Base-by-base conservation (phyloP, 2,888 invertebrate genomes). In the Eupsilia transversa region DNA sequence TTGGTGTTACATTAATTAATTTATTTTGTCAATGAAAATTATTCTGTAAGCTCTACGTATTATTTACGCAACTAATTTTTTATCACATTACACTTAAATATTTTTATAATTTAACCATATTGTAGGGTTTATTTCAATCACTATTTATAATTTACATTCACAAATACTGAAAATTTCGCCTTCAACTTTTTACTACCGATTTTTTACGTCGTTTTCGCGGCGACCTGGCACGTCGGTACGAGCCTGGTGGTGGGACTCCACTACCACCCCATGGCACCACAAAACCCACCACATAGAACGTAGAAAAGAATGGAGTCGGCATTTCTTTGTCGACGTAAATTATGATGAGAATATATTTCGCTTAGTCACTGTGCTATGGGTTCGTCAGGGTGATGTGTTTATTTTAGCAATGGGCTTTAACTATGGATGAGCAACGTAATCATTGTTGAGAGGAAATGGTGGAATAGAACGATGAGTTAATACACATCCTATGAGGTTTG, bases 161-260 rank as follows among this genome's bases (percentile, higher is more conserved):
- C 57, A 27, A 33, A 41, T n/a, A 35, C n/a, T 64, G 23, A 10
- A 80, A 41, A 46, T 12, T 17, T 49, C 3, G 23, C 30, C 4
- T 43, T 41, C 9, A 43, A 56, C 3, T 66, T 64, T 57, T 49
- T 38, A 57, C 23, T 52, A 64, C 66, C 41, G 38, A 33, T 43
- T 72, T 71, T 81, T 70, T 52, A 72, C 59, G 46, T 59, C 35
- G 56, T 74, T 75, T 87, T 86, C 86, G 87, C 88, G 85, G 80
- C 86, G 72, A 64, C 86, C 85, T 86, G 88, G 90, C 93, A 93
- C 95, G 95, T 95, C 94, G 88, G 84, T 77, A 83, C 94, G 82
- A 86, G 89, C 88, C 87, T 93, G 93, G 93, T 95, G 94, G 94
- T 95, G 87, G 89, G 85, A 84, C 93, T 90, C 91, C 92, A 96